These are phyloP conservation scores for Drosophila bocqueti DNA, from an alignment of 1,140 invertebrate species.

Conservation along the genomic window DNA sequence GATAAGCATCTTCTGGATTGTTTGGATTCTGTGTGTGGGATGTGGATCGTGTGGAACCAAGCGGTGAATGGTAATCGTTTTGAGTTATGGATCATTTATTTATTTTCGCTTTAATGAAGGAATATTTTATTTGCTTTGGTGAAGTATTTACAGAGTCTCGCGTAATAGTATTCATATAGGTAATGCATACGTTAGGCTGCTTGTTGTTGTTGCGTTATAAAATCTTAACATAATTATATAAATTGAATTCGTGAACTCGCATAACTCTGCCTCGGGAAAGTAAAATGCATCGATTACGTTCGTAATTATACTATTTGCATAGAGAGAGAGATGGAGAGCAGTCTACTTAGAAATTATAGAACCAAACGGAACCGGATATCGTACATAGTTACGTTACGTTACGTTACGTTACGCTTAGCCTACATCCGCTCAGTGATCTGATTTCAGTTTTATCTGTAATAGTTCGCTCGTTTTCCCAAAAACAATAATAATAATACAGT, in stretches of 20 bases:
- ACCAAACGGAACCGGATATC: slow-evolving; percentile 58
- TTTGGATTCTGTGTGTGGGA: slow-evolving; percentile 18
- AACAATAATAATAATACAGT: slow-evolving; percentile 39
- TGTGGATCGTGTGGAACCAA: slow-evolving; percentile 32
- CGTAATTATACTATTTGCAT: slow-evolving; percentile 44
- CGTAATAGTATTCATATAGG: slow-evolving; percentile 51
- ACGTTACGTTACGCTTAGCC: slow-evolving; percentile 6
- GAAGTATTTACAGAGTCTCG: slow-evolving; percentile 75
- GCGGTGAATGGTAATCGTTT: slow-evolving; percentile 22
- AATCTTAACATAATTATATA: slow-evolving; percentile 83
- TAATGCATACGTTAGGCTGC: slow-evolving; percentile 51
- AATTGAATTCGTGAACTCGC: slow-evolving; percentile 65
- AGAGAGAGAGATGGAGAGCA: slow-evolving; percentile 42
- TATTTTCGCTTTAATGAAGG: slow-evolving; percentile 70
- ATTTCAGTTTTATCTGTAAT: slow-evolving; percentile 55
- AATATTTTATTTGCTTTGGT: slow-evolving; percentile 73
- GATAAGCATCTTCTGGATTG: slow-evolving; percentile 31
- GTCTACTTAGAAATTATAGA: slow-evolving; percentile 77
- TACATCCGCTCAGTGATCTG: slow-evolving; percentile 30
- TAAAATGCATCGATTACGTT: slow-evolving; percentile 80
- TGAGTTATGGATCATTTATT: slow-evolving; percentile 45
- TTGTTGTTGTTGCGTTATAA: slow-evolving; percentile 77
- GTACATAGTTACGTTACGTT: slow-evolving; percentile 16
- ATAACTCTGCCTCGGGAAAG: slow-evolving; percentile 58
- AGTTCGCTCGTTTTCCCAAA: slow-evolving; percentile 62